phyloP scores from a whole-genome alignment of 1,140 invertebrate species.

The Acarapis woodi region DNA sequence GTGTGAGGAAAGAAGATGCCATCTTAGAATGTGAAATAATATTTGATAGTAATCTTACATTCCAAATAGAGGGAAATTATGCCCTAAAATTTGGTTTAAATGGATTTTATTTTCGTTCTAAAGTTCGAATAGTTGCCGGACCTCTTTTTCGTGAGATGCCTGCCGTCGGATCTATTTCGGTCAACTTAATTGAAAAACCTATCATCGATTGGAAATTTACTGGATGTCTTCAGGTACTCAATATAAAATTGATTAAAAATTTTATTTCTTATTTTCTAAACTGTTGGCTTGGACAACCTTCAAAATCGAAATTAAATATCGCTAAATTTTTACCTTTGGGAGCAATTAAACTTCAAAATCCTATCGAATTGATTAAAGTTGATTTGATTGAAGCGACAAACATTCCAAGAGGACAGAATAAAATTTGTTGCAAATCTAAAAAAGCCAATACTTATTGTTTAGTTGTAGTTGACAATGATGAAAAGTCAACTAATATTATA shows the following conservation, averaged over 20 bases:
- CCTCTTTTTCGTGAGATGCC: background rate
- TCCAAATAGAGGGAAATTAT: background rate
- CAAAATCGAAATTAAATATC: background rate
- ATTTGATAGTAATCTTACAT: background rate
- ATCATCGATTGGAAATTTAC: slow-evolving; percentile 2
- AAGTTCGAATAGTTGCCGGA: background rate
- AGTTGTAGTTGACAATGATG: background rate
- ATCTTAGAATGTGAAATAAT: background rate
- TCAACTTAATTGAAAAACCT: background rate
- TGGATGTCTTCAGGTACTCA: background rate
- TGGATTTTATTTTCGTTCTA: background rate
- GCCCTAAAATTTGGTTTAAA: background rate
- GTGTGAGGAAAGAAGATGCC: background rate
- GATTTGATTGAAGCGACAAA: background rate
- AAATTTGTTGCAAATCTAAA: background rate
- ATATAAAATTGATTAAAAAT: background rate
- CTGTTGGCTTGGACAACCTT: background rate
- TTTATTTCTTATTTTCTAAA: background rate
- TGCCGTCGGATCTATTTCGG: background rate
- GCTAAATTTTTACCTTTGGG: background rate
- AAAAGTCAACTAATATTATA: background rate
- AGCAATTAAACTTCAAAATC: background rate
- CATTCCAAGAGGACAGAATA: background rate
- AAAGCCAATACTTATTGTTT: background rate
- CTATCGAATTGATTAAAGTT: background rate